Base-by-base conservation (phyloP, 2,113 vertebrate species). In the Kryptolebias marmoratus region DNA sequence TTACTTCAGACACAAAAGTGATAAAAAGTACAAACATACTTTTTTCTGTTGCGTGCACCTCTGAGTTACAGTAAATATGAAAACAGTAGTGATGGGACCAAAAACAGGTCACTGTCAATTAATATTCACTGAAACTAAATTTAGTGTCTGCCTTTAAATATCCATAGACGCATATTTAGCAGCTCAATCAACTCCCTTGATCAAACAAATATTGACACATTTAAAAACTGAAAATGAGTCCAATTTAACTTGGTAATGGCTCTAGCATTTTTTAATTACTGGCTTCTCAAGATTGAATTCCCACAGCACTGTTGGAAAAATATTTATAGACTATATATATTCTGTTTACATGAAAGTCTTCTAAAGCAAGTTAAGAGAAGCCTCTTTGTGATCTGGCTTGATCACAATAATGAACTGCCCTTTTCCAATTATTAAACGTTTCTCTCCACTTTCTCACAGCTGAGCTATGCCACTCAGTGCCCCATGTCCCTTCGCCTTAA, bases 381-480 rank as follows among this genome's bases (percentile, higher is more conserved):
- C 12, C 12, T 27, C n/a, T 22, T 30, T 49, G n/a, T 18, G 2
- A 47, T 32, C 32, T 5, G 3, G 30, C 18, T 22, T 12, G n/a
- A 42, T 65, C 12, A 36, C 28, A 3, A 64, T 36, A 42, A 59
- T 59, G 42, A 45, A 14, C 5, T 44, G n/a, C 12, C 58, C 12
- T 42, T 14, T 45, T 27, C 18, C 18, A 45, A n/a, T 61, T 9
- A 61, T 61, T 3, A 44, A 60, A 60, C 22, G 32, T 65, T 39
- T n/a, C 16, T 11, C 16, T 6, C 10, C 52, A 90, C 91, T 89
- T 92, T 93, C 93, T 92, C 93, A 89, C 90, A 94, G 94, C 90
- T 89, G 80, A 88, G 92, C 91, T 91, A 87, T 93, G 94, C 94
- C 94, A 93, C 94, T 95, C 93, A 90, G 91, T 90, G 56, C 77